phyloP scores from a whole-genome alignment of 2,113 vertebrate genomes.

The Pedionomus torquatus region DNA sequence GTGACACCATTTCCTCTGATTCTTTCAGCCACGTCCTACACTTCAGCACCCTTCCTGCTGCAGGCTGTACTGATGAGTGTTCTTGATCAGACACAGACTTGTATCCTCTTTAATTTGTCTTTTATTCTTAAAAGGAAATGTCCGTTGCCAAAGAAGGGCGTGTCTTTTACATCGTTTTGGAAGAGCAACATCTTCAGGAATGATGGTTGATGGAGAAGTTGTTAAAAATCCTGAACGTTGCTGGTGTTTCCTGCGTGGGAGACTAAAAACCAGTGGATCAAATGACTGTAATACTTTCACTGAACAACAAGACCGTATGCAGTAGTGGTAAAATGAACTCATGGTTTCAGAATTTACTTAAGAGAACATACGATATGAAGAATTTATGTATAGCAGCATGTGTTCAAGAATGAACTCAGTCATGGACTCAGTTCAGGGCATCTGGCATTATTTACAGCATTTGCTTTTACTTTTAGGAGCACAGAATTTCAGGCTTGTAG shows the following conservation, averaged over 20 bases:
- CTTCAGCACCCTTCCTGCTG: constrained; percentile 37
- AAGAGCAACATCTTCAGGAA: background rate
- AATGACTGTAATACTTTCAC: background rate
- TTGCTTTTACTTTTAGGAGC: background rate
- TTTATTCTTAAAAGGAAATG: constrained; percentile 49
- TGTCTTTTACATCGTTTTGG: background rate
- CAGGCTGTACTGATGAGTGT: background rate
- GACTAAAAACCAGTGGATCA: background rate
- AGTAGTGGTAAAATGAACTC: constrained; percentile 6
- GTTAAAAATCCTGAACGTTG: background rate
- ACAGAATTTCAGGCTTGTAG: background rate
- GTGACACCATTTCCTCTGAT: constrained; percentile 39
- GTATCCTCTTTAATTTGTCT: background rate
- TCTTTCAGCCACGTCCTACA: background rate
- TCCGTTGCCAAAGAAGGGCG: constrained; percentile 11
- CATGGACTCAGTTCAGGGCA: constrained; percentile 42
- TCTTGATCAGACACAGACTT: background rate
- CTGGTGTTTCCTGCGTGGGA: background rate
- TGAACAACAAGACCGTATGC: background rate
- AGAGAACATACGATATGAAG: background rate
- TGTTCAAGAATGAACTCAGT: constrained; percentile 37
- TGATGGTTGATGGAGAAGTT: background rate
- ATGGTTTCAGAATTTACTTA: constrained; percentile 18
- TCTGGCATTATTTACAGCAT: constrained; percentile 54
- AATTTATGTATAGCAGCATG: background rate